phyloP scores from a whole-genome alignment of 2,113 vertebrate genomes.

The Neogobius melanostomus region DNA sequence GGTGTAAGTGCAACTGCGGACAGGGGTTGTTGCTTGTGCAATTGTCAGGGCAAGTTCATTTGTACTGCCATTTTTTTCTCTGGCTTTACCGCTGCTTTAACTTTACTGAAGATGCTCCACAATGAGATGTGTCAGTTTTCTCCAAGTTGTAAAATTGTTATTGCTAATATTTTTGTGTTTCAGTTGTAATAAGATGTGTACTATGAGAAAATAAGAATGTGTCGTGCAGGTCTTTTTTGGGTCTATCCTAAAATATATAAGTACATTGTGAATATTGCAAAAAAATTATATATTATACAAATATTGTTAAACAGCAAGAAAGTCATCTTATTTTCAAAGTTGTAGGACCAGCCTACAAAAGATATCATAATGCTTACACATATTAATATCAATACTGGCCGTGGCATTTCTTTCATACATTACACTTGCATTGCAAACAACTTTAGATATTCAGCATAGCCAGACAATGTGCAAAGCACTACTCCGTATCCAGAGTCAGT shows the following conservation, averaged over 20 bases:
- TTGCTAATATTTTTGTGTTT: too few relatives aligned
- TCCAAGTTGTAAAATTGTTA: too few relatives aligned
- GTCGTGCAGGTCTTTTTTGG: too few relatives aligned
- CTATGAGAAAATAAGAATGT: too few relatives aligned
- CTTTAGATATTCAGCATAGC: not conserved
- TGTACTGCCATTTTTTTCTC: too few relatives aligned
- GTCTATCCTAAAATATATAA: not conserved
- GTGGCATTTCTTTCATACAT: not conserved
- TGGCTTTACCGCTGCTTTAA: too few relatives aligned
- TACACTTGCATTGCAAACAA: not conserved
- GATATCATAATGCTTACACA: not conserved
- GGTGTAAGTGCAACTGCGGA: too few relatives aligned
- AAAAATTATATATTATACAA: not conserved
- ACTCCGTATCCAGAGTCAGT: not conserved
- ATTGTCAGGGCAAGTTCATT: too few relatives aligned
- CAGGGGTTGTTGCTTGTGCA: too few relatives aligned
- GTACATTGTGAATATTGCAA: not conserved
- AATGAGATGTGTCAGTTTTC: too few relatives aligned
- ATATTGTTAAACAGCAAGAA: not conserved
- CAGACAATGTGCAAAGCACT: not conserved
- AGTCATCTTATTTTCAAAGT: not conserved
- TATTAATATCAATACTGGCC: not conserved
- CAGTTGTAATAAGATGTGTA: too few relatives aligned
- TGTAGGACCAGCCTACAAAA: not conserved
- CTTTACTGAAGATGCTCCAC: too few relatives aligned